Percentiles rank a stretch among this genome's conserved stretches.
Evolutionary conservation across 2,113 vertebrate genomes (phyloP).

Genomic region (Bostrychus sinensis): DNA sequence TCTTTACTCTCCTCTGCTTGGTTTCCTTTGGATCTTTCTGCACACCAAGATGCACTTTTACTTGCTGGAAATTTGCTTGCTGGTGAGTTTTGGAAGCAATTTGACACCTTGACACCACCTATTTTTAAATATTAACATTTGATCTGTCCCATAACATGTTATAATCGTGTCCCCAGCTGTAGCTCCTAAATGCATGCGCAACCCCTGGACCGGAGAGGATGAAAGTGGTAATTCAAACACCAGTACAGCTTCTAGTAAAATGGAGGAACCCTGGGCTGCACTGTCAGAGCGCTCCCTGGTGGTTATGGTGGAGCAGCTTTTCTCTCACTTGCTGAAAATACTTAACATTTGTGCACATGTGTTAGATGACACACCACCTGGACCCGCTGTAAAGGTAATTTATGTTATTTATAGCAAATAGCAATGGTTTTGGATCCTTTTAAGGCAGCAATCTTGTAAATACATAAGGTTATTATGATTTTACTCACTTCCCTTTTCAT

Average conservation of each 20-base stretch:
- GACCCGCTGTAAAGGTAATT: constrained; percentile 89
- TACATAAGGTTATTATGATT: background rate
- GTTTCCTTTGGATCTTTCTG: constrained; percentile 95
- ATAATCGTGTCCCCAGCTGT: constrained; percentile 79
- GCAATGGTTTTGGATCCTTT: background rate
- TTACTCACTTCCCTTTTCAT: background rate
- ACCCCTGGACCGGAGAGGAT: constrained; percentile 89
- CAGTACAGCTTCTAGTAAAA: constrained; percentile 76
- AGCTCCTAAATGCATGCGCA: constrained; percentile 91
- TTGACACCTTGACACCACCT: too few species aligned
- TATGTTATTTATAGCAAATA: background rate
- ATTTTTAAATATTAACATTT: too few species aligned
- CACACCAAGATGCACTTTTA: constrained; percentile 93
- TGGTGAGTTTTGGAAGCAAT: constrained; percentile 73
- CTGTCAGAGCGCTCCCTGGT: constrained; percentile 88
- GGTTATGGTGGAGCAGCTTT: constrained; percentile 92
- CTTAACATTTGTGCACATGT: constrained; percentile 97
- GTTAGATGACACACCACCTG: constrained; percentile 91
- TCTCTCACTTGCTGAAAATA: constrained; percentile 92
- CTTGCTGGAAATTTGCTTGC: constrained; percentile 92
- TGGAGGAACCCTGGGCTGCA: constrained; percentile 92
- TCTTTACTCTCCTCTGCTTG: constrained; percentile 93
- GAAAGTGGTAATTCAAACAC: constrained; percentile 73
- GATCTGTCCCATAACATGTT: too few species aligned
- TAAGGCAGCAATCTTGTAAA: background rate